Conservation (phyloP, 2,113 vertebrate genomes). For the Pelecanus crispus region DNA sequence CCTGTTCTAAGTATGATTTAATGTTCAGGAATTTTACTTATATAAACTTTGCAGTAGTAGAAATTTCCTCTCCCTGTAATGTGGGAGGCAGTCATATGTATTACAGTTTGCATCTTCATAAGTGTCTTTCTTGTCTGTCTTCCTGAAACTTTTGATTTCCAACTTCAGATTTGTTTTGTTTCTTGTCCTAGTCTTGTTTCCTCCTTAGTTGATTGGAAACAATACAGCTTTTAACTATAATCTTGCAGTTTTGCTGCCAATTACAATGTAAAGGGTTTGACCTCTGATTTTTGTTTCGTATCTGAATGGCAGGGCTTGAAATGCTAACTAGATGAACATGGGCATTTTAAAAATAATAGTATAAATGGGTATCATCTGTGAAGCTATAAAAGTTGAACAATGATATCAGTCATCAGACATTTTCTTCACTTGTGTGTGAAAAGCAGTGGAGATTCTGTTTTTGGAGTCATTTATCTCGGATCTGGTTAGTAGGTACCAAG, state of each 20-base stretch:
- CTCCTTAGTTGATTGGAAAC: not conserved
- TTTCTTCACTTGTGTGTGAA: not conserved
- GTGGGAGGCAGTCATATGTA: not conserved
- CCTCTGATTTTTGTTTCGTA: not conserved
- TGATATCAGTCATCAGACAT: not conserved
- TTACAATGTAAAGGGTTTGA: not conserved
- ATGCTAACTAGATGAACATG: not conserved
- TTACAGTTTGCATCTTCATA: not conserved
- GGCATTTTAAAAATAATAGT: not conserved
- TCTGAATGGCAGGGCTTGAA: not conserved
- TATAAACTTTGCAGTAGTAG: not conserved
- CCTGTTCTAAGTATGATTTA: constrained; percentile 1
- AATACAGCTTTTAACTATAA: not conserved
- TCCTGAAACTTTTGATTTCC: not conserved
- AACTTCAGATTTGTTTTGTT: not conserved
- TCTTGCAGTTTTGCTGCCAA: not conserved
- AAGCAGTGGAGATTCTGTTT: not conserved
- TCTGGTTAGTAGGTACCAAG: not conserved
- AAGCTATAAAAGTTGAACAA: not conserved
- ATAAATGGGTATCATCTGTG: not conserved
- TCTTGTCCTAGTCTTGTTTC: not conserved
- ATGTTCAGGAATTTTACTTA: constrained; percentile 23
- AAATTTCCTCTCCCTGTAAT: not conserved
- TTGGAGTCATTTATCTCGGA: not conserved
- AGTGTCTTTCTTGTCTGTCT: not conserved